Base-by-base conservation (phyloP, 2,888 invertebrate genomes). In the Eledona agricola region DNA sequence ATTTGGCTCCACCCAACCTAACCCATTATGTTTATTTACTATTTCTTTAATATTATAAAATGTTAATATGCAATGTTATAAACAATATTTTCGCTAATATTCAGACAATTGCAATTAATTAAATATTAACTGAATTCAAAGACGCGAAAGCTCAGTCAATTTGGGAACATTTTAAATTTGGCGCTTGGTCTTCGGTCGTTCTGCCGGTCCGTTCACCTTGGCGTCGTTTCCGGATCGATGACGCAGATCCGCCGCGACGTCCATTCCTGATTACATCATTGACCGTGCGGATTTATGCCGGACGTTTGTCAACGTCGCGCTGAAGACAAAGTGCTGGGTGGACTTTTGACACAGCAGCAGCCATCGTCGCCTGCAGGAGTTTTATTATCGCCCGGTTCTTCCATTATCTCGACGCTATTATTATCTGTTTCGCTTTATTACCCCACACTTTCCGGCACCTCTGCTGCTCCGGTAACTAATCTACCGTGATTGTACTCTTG, bases 391-490 rank as follows among this genome's bases (percentile, higher is more conserved):
- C 64, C 64, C 65, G 59, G 65, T 64, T 68, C 67, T 63, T 70
- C 69, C 69, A 67, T 69, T 69, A 69, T 66, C 67, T 67, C 64
- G 49, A 43, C 59, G 66, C 66, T 63, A 64, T 68, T 67, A 69
- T 67, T 68, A 68, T 67, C 67, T 55, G 55, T 55, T 55, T 55
- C 55, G 51, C 55, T 55, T 55, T 55, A 51, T 51, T 55, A 51
- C 51, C 49, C 53, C 47, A 45, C 55, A 58, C 53, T 58, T 58
- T 65, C 64, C 61, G 57, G 63, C 63, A 58, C 60, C 63, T 59
- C 55, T 62, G 58, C 59, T 59, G 51, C 50, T 51, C 64, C 63
- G 58, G 64, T 65, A 69, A 67, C 69, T 67, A 69, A 69, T 68
- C 67, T 66, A 60, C 63, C 59, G 63, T 67, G 67, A 68, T 68